Evolutionary conservation across 2,113 vertebrate genomes (phyloP), one percentile per base, ranked within the genome.

Genomic region (Melanostigma gelatinosum): DNA sequence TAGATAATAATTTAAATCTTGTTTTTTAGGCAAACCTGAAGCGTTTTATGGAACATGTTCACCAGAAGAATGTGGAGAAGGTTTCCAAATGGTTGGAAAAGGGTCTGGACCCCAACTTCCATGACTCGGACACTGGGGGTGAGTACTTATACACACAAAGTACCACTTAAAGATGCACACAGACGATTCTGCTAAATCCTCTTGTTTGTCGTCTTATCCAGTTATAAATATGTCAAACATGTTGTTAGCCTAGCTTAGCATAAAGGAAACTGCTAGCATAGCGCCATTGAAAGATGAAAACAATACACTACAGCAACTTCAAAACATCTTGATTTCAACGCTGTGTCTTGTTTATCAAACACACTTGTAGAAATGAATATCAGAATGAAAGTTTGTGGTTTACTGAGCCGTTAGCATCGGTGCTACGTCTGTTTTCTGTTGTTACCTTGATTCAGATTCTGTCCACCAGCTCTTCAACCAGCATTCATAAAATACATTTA

Each of bases 51-150:
- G 95, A 95, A 87, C 92, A 92, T 73, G 83, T 96, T 32, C 93
- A 95, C 22, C 95, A 94, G 91, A 94, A 93, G 80, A 94, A 94
- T 52, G 84, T 93, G 73, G 95, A 95, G 73, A 95, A 95, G 34
- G 92, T 96, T 55, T 93, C 93, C 85, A 94, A 93, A 78, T 93
- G 94, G 89, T 64, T 96, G 88, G 94, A 96, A 34, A 96, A 95
- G 89, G 94, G 95, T 24, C 91, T 95, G 72, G 95, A 95, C 78
- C 95, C 95, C 16, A 95, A 95, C 92, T 95, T 95, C 90, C 94
- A 95, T 54, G 94, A 95, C 87, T 88, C 91, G 0, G 95, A 95
- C 50, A 95, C 71, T 5, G 95, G 95, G 71, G 94, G 95, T 95
- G 77, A 88, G 91, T 4, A 10, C 1, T 1, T 3, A 63, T 2